Evolutionary conservation across 2,113 vertebrate species (phyloP).

Genomic region (Megalops atlanticus): DNA sequence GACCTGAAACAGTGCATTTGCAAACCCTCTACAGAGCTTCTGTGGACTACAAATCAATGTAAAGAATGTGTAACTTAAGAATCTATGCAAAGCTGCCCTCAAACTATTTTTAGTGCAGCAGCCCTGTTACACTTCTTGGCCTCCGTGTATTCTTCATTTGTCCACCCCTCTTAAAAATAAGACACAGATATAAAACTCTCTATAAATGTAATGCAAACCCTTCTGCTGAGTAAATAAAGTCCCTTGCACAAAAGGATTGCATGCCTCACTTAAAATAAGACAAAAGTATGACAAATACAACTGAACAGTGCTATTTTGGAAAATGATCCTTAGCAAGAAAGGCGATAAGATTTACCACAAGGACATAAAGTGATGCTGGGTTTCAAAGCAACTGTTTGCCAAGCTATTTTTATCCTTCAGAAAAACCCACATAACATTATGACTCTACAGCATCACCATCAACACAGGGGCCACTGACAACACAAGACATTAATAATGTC

Average conservation of each 20-base stretch:
- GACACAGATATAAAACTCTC: too few relatives aligned
- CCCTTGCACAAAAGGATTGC: background rate
- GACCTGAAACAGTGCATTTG: too few relatives aligned
- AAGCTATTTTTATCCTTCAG: too few relatives aligned
- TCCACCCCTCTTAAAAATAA: background rate
- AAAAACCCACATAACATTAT: too few relatives aligned
- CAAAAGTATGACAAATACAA: too few relatives aligned
- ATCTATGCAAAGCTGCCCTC: background rate
- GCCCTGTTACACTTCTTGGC: background rate
- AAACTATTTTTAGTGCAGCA: conserved; percentile 19
- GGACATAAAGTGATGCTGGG: background rate
- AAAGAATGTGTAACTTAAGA: background rate
- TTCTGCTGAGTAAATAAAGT: background rate
- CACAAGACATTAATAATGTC: too few relatives aligned
- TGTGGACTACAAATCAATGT: background rate
- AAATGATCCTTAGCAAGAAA: background rate
- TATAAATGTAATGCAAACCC: too few relatives aligned
- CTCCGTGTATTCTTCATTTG: background rate
- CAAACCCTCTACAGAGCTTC: too few relatives aligned
- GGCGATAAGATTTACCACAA: background rate
- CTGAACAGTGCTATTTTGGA: background rate
- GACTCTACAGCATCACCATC: background rate
- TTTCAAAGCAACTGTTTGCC: too few relatives aligned
- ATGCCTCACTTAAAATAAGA: too few relatives aligned
- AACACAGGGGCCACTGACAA: too few relatives aligned